Evolutionary conservation across 2,888 invertebrate genomes (phyloP).

Genomic region (Neoscelio sp.): DNA sequence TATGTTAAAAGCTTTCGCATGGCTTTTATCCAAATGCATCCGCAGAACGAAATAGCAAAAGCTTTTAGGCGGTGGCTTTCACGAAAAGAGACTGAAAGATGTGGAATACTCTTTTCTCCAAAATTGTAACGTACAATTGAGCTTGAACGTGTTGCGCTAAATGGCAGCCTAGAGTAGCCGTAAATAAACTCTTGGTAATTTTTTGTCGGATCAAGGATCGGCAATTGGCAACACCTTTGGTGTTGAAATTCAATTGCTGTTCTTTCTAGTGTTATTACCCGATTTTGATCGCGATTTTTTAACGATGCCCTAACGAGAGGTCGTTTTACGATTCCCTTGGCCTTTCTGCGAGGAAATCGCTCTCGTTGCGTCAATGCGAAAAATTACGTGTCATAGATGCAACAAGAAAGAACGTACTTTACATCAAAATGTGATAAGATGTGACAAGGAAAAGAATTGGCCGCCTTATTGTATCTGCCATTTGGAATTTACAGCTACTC

Average conservation of each 20-base stretch:
- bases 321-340: constrained; percentile 55
- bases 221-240: constrained; percentile 37
- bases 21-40: constrained; percentile 68
- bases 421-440: constrained; percentile 56
- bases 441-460: too few relatives aligned
- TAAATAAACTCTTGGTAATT: constrained; percentile 48
- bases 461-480: too few relatives aligned
- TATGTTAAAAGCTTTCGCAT: constrained; percentile 67
- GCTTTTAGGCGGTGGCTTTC: constrained; percentile 67
- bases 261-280: constrained; percentile 16
- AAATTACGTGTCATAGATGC: constrained; percentile 17
- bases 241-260: not conserved
- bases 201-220: constrained; percentile 30
- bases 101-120: constrained; percentile 61
- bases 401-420: too few relatives aligned
- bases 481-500: too few relatives aligned
- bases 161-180: constrained; percentile 57
- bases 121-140: constrained; percentile 68
- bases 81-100: constrained; percentile 64
- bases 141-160: constrained; percentile 64
- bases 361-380: constrained; percentile 54
- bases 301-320: constrained; percentile 10
- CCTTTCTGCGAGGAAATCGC: constrained; percentile 52
- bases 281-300: constrained; percentile 32
- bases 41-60: constrained; percentile 64